Conservation (phyloP, 2,113 vertebrate species). For the Mus spicilegus region DNA sequence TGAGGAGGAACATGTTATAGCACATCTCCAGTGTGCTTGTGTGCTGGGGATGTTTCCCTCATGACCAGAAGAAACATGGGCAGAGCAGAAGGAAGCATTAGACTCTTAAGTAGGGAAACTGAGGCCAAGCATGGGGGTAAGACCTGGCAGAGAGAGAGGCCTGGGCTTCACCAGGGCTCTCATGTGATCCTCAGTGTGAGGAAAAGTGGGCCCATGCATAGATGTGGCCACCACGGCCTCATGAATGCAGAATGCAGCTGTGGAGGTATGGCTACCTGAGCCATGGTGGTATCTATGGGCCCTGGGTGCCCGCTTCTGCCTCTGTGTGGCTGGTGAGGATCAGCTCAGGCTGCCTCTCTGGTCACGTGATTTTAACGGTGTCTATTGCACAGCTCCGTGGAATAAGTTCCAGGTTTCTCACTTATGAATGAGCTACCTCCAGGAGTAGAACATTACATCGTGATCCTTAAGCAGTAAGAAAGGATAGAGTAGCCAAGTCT, state of each 20-base stretch:
- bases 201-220: no score
- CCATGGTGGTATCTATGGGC: no score
- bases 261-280: not conserved
- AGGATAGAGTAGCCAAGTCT: not conserved
- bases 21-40: not conserved
- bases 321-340: no score
- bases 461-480: not conserved
- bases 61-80: accelerated
- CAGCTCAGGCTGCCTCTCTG: no score
- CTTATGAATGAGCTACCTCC: not conserved
- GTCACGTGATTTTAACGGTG: not conserved
- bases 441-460: not conserved
- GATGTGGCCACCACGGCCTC: not conserved
- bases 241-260: not conserved
- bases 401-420: not conserved
- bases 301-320: not conserved
- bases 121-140: not conserved
- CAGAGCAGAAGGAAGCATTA: not conserved
- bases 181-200: not conserved
- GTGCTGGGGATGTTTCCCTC: no score
- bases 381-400: not conserved
- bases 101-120: not conserved
- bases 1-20: not conserved
- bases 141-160: not conserved
- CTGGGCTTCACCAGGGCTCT: not conserved